Evolutionary conservation across 2,113 vertebrate genomes (phyloP).

Genomic region (Charina bottae): DNA sequence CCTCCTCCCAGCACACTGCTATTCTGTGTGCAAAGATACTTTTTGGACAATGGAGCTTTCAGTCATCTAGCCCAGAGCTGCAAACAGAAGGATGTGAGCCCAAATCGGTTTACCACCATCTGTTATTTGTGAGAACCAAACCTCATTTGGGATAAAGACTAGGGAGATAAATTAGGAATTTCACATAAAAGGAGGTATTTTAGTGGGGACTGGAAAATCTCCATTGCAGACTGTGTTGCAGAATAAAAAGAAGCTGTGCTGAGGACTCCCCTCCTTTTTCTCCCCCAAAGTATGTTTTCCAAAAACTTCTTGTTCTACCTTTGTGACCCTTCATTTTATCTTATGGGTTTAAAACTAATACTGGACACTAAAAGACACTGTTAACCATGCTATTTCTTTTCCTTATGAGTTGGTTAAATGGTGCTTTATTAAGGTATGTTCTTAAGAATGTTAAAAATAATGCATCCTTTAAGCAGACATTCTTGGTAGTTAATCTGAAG

Average conservation of each 20-base stretch:
- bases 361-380: background rate
- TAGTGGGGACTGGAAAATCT: background rate
- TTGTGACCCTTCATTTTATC: background rate
- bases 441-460: slow-evolving; percentile 9
- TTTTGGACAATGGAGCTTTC: background rate
- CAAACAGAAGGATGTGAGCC: background rate
- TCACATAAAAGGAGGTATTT: background rate
- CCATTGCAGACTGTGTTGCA: background rate
- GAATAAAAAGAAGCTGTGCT: background rate
- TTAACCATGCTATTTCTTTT: background rate
- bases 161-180: too few relatives aligned
- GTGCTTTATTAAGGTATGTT: background rate
- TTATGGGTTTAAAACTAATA: background rate
- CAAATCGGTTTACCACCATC: background rate
- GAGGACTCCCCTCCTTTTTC: background rate
- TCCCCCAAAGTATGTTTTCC: background rate
- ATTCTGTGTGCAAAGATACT: background rate
- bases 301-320: background rate
- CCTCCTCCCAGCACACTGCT: background rate
- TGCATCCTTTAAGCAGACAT: background rate
- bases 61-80: background rate
- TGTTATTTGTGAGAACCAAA: background rate
- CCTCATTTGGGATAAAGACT: background rate
- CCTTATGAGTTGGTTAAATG: background rate
- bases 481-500: background rate